Percentiles rank a stretch among this genome's conserved stretches.
These are phyloP conservation scores for Pseudomugil gertrudae DNA, from an alignment of 2,797 vertebrate genomes.

Conservation along the genomic window DNA sequence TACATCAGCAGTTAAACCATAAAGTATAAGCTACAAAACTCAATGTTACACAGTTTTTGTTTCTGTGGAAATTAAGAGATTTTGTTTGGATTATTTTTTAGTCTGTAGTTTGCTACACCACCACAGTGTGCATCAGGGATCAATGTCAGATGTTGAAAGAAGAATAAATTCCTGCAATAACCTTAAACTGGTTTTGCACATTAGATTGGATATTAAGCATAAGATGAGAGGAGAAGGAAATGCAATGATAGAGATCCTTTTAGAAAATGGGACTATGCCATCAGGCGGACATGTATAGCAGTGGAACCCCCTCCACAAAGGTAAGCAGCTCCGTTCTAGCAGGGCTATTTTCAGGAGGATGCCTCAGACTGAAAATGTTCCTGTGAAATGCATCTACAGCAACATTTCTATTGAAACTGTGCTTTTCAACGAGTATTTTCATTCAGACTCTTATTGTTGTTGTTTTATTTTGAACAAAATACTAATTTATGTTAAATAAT, in stretches of 20 bases:
- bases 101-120: background rate
- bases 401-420: no score
- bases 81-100: background rate
- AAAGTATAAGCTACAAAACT: background rate
- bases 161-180: background rate
- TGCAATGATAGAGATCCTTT: background rate
- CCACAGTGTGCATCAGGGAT: background rate
- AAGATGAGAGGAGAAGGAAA: background rate
- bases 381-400: no score
- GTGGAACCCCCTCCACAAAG: no score
- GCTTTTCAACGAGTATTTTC: no score
- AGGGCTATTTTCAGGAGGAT: no score
- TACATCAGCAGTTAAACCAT: background rate
- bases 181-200: background rate
- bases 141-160: background rate
- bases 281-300: background rate
- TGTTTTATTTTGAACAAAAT: no score
- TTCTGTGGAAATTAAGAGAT: background rate
- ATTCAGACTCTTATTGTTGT: background rate
- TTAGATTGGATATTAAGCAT: background rate
- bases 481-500: no score
- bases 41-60: background rate
- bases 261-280: background rate
- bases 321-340: no score
- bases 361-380: no score